Percentiles rank a stretch among this genome's conserved stretches.
Conservation (phyloP, 2,113 vertebrate genomes). For the Triplophysa rosa region DNA sequence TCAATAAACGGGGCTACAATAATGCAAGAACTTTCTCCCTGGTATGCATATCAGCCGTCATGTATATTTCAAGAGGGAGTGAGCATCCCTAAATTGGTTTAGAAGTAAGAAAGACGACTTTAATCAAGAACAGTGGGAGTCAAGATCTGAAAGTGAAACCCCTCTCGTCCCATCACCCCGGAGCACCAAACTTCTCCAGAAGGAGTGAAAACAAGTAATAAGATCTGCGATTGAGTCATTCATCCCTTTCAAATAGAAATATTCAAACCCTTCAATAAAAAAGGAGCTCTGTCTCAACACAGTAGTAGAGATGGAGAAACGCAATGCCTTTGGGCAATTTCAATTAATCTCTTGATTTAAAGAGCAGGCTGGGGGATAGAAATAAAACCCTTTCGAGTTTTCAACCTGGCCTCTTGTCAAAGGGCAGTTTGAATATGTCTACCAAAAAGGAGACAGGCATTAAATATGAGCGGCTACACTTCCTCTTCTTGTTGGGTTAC, state of each 20-base stretch:
- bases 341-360: conserved; percentile 58
- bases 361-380: conserved; percentile 2
- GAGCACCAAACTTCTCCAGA: conserved; percentile 3
- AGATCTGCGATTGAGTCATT: conserved; percentile 55
- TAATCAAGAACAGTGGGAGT: conserved; percentile 25
- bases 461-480: background rate
- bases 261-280: conserved; percentile 60
- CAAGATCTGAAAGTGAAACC: conserved; percentile 20
- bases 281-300: conserved; percentile 42
- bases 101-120: conserved; percentile 7
- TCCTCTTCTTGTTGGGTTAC: conserved; percentile 13
- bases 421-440: conserved; percentile 13
- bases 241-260: conserved; percentile 59
- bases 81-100: background rate
- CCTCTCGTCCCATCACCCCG: background rate
- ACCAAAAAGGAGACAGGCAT: background rate
- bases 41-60: conserved; percentile 12
- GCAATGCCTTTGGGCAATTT: conserved; percentile 45
- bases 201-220: conserved; percentile 23
- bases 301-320: conserved; percentile 56
- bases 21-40: background rate
- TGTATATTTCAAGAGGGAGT: conserved; percentile 23
- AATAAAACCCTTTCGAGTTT: conserved; percentile 29
- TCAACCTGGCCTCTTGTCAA: conserved; percentile 18
- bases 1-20: conserved; percentile 22